These are phyloP conservation scores for Tenrec ecaudatus DNA, from an alignment of 2,113 vertebrate genomes.

Conservation along the genomic window DNA sequence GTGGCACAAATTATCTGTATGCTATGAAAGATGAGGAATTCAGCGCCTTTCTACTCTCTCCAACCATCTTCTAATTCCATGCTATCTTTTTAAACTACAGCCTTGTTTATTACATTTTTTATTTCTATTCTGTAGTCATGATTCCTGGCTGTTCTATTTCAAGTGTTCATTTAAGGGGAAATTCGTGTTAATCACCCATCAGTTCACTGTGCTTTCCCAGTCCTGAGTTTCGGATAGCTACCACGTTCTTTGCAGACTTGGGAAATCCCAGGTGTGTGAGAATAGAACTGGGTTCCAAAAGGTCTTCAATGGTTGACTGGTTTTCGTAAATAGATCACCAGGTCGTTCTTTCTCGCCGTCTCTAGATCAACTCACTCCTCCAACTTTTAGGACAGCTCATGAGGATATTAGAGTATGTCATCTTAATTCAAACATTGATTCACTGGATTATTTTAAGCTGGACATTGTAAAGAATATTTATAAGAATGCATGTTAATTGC, in stretches of 20 bases:
- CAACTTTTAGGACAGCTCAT: not conserved
- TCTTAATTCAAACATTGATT: not conserved
- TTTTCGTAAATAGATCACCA: not conserved
- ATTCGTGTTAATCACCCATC: not conserved
- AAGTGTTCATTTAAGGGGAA: not conserved
- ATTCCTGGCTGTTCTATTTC: not conserved
- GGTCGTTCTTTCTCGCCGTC: not conserved
- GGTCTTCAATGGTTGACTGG: not conserved
- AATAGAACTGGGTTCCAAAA: not conserved
- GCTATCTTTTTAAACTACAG: not conserved
- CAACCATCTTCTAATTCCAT: not conserved
- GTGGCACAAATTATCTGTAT: not conserved
- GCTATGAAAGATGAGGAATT: not conserved
- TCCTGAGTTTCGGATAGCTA: not conserved
- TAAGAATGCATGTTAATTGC: not conserved
- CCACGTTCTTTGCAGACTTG: not conserved
- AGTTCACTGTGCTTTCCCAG: not conserved
- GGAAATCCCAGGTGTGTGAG: not conserved
- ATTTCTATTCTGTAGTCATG: not conserved
- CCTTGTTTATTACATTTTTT: constrained; percentile 23
- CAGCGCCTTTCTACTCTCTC: not conserved
- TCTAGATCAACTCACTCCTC: not conserved
- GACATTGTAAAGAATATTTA: not conserved
- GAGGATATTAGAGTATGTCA: not conserved
- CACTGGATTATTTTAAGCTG: constrained; percentile 7